These are phyloP conservation scores for Momotus momota DNA, from an alignment of 2,797 vertebrate species.

Conservation along the genomic window DNA sequence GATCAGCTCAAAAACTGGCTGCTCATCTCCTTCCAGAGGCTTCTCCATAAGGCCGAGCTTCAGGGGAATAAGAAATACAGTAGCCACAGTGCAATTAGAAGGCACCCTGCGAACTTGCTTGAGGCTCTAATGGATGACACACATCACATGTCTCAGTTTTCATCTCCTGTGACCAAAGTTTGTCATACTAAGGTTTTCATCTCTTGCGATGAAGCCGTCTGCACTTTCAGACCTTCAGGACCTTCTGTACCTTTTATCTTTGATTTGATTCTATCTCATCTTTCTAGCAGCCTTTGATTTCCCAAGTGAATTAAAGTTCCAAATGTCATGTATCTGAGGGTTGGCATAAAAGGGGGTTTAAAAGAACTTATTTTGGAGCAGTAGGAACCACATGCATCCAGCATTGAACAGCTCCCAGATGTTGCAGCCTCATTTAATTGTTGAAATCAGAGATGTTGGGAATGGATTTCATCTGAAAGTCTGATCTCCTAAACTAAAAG, in stretches of 20 bases:
- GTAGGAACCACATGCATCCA: constrained; percentile 39
- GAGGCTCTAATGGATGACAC: not conserved
- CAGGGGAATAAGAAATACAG: not conserved
- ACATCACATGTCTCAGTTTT: accelerated
- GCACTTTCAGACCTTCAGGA: constrained; percentile 33
- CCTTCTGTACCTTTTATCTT: constrained; percentile 49
- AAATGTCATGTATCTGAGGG: constrained; percentile 55
- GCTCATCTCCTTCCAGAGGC: not conserved
- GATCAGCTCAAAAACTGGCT: not conserved
- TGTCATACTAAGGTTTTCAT: not conserved
- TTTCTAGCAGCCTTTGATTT: constrained; percentile 59
- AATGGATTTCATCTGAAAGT: constrained; percentile 67
- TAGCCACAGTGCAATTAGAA: not conserved
- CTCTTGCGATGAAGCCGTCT: not conserved
- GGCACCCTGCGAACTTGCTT: not conserved
- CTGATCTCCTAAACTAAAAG: constrained; percentile 67
- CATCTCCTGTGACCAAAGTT: not conserved
- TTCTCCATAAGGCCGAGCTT: not conserved
- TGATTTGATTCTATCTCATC: constrained; percentile 43
- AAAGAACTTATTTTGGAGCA: constrained; percentile 50
- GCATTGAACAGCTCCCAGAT: constrained; percentile 59
- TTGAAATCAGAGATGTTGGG: constrained; percentile 67
- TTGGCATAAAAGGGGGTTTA: constrained; percentile 10
- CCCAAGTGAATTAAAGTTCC: constrained; percentile 53
- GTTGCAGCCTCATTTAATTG: constrained; percentile 65